Percentiles rank a stretch among this genome's conserved stretches.
Conservation (phyloP, 2,113 vertebrate species). For the Sula dactylatra region DNA sequence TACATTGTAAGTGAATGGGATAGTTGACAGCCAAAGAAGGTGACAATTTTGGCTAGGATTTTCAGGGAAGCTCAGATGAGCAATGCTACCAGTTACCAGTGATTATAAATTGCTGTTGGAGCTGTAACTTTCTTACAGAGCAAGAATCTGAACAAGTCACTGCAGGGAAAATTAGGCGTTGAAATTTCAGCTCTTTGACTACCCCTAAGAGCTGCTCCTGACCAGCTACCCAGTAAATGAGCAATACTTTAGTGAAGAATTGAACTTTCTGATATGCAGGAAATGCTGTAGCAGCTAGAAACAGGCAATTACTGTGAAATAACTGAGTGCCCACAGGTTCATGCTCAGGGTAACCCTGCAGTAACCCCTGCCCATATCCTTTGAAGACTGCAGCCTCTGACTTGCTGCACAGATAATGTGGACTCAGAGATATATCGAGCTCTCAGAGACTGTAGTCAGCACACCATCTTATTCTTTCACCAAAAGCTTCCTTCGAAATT, state of each 20-base stretch:
- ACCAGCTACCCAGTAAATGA: not conserved
- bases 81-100: not conserved
- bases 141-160: not conserved
- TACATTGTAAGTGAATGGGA: not conserved
- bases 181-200: not conserved
- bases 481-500: not conserved
- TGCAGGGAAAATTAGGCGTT: not conserved
- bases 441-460: not conserved
- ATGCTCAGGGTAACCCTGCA: not conserved
- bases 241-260: not conserved
- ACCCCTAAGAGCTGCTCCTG: not conserved
- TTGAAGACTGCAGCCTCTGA: not conserved
- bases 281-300: not conserved
- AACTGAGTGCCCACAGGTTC: not conserved
- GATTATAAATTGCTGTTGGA: not conserved
- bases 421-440: rapidly evolving
- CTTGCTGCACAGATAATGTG: not conserved
- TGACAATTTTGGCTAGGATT: not conserved
- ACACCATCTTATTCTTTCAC: not conserved
- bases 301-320: not conserved
- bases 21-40: not conserved
- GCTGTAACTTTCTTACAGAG: not conserved
- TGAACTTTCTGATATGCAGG: not conserved
- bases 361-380: not conserved
- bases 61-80: not conserved